Evolutionary conservation across 2,888 invertebrate genomes (phyloP).

Genomic region (Tachina lurida): DNA sequence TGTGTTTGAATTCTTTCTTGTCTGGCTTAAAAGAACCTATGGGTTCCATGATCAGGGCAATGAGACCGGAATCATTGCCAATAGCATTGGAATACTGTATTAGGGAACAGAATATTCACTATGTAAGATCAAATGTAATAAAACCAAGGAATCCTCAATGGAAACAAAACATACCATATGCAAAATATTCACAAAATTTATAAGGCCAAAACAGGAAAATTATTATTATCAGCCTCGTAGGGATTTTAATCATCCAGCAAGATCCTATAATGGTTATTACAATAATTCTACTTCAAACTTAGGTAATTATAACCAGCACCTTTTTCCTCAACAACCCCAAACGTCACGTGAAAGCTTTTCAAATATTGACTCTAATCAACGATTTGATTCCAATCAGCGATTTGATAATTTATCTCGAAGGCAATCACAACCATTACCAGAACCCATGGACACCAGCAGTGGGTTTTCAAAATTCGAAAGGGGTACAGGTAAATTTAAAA

Average conservation of each 20-base stretch:
- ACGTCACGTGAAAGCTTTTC: too few relatives aligned
- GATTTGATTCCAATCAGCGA: too few relatives aligned
- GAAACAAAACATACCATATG: slow-evolving; percentile 10
- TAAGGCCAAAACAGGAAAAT: not conserved
- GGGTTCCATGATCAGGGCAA: slow-evolving; percentile 52
- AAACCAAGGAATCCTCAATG: slow-evolving; percentile 23
- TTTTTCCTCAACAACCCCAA: not conserved
- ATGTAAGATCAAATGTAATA: slow-evolving; percentile 33
- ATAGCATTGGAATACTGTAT: slow-evolving; percentile 70
- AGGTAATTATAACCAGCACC: too few relatives aligned
- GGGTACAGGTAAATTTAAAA: slow-evolving; percentile 12
- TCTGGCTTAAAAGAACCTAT: slow-evolving; percentile 72
- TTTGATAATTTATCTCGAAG: not conserved
- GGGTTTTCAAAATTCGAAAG: slow-evolving; percentile 29
- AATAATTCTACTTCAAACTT: slow-evolving; percentile 3
- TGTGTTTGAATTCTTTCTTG: slow-evolving; percentile 54
- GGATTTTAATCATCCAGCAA: slow-evolving; percentile 26
- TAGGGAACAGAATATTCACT: slow-evolving; percentile 70
- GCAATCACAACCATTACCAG: slow-evolving; percentile 36
- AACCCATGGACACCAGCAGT: slow-evolving; percentile 41
- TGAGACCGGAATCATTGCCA: not conserved
- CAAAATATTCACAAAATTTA: slow-evolving; percentile 18
- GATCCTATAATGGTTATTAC: slow-evolving; percentile 10
- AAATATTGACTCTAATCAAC: too few relatives aligned
- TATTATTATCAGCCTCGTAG: slow-evolving; percentile 18